Evolutionary conservation across 1,140 invertebrate species (phyloP), one percentile per base, ranked within the genome.

Genomic region (Magallana gigas): DNA sequence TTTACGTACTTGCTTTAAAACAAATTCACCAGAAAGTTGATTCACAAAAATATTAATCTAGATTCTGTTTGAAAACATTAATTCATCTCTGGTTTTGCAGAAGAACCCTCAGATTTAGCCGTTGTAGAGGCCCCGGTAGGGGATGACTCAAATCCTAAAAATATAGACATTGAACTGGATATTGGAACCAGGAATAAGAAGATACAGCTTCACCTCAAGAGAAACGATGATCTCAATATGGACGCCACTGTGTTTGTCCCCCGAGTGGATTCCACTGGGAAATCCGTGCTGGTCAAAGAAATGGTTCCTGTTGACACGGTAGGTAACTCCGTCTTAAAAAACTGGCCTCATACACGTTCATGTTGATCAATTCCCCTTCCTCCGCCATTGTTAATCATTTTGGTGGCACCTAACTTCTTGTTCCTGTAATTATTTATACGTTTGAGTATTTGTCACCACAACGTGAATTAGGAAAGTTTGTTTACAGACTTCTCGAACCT

Each of bases 131-230:
- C 68, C 9, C 68, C 68, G 0, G 68, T 23, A 23, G 14, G 60
- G 5, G 68, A 76, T 12, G 68, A 29, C 12, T 29, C 23, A 76
- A 29, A 23, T 36, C 68, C 68, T 76, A 29, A 76, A 76, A 76
- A 76, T 76, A 76, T 76, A 76, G 68, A 76, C 36, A 29, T 76
- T 36, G 68, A 23, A 29, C 12, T 76, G 36, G 36, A 76, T 29
- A 76, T 76, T 76, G 68, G 68, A 29, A 29, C 18, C 8, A 29
- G 36, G 11, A 76, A 76, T 76, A 76, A 76, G 14, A 76, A 76
- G 18, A 8, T 76, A 29, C 18, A 76, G 36, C 68, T 76, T 76
- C 68, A 76, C 23, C 23, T 76, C 23, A 23, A 76, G 23, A 76
- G 68, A 29, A 29, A 76, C 36, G 68, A 76, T 36, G 23, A 76